Evolutionary conservation across 2,888 invertebrate species (phyloP).

Genomic region (Taenaris catops): DNA sequence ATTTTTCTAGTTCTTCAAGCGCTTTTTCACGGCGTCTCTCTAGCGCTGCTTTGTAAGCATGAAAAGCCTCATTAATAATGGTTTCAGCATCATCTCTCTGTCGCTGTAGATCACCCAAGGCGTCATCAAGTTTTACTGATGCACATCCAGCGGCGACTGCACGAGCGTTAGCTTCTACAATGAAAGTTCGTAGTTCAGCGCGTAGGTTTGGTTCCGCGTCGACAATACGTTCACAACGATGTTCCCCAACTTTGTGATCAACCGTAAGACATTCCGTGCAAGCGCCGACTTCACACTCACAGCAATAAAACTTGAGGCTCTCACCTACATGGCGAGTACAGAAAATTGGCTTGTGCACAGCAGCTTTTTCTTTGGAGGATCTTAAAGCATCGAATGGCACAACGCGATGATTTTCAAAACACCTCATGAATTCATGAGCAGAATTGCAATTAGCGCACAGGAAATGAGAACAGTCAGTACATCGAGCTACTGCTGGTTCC

Average conservation of each 20-base stretch:
- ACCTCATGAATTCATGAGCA: constrained; percentile 97
- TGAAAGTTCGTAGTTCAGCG: constrained; percentile 86
- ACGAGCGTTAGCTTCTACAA: constrained; percentile 87
- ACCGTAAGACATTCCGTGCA: constrained; percentile 92
- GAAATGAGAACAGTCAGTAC: constrained; percentile 96
- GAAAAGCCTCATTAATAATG: constrained; percentile 89
- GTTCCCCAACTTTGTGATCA: constrained; percentile 90
- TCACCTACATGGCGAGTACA: constrained; percentile 91
- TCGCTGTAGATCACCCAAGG: constrained; percentile 91
- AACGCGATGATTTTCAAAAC: constrained; percentile 97
- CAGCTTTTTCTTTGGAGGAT: constrained; percentile 87
- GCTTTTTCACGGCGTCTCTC: constrained; percentile 90
- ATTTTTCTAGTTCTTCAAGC: constrained; percentile 84
- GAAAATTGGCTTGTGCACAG: constrained; percentile 93
- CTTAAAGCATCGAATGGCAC: constrained; percentile 93
- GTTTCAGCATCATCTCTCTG: constrained; percentile 92
- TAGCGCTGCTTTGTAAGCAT: constrained; percentile 88
- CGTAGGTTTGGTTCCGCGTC: constrained; percentile 90
- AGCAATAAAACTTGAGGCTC: constrained; percentile 93
- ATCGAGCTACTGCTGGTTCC: constrained; percentile 95
- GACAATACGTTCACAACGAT: constrained; percentile 90
- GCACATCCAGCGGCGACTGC: constrained; percentile 88
- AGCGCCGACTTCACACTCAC: constrained; percentile 91
- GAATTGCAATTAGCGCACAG: constrained; percentile 96
- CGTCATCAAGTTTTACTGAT: constrained; percentile 86